Evolutionary conservation across 1,140 invertebrate genomes (phyloP).

Genomic region (Drosophila eugracilis): DNA sequence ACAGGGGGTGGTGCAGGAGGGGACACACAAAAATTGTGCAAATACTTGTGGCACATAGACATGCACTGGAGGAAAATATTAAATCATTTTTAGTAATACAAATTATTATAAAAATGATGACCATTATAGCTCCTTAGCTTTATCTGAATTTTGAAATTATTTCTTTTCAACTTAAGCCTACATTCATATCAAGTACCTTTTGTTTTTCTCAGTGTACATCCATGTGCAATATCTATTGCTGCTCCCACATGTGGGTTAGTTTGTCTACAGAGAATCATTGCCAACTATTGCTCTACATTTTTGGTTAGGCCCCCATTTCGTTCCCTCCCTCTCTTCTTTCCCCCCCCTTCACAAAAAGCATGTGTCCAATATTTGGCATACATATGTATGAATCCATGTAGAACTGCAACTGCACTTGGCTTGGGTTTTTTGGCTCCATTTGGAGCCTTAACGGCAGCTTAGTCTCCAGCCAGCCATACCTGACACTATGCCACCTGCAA

Average conservation of each 20-base stretch:
- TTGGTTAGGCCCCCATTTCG: constrained; percentile 13
- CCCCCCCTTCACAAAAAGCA: constrained; percentile 34
- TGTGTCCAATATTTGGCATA: constrained; percentile 58
- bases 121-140: too few species aligned
- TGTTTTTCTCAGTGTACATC: constrained; percentile 1
- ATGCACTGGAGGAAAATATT: not conserved
- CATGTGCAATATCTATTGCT: constrained; percentile 23
- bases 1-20: constrained; percentile 6
- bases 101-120: too few species aligned
- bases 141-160: too few species aligned
- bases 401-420: constrained; percentile 60
- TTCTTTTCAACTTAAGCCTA: too few species aligned
- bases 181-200: not conserved
- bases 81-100: too few species aligned
- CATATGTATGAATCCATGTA: constrained; percentile 44
- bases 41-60: constrained; percentile 58
- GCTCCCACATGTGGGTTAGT: constrained; percentile 55
- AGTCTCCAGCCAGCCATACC: constrained; percentile 61
- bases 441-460: constrained; percentile 70
- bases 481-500: constrained; percentile 34
- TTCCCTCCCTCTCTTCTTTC: constrained; percentile 23
- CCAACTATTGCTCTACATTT: constrained; percentile 68
- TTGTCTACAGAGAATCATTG: constrained; percentile 50
- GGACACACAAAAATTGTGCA: constrained; percentile 47
- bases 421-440: constrained; percentile 46